Conservation (phyloP, 2,113 vertebrate species). For the Tachuris rubrigastra region DNA sequence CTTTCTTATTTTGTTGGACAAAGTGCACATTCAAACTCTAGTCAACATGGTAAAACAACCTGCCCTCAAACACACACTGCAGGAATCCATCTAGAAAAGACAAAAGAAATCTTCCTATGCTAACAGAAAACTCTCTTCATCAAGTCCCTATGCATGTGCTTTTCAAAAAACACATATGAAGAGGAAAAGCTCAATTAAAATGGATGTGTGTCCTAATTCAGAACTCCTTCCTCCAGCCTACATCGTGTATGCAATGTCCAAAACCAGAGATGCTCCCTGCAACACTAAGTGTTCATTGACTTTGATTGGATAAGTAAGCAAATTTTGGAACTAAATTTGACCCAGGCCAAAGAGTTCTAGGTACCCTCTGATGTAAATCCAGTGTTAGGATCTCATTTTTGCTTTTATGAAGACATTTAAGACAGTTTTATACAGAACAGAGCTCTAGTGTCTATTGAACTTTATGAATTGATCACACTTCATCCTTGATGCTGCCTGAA, state of each 20-base stretch:
- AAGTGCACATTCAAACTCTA: neutral
- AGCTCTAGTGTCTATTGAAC: neutral
- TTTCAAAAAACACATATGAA: neutral
- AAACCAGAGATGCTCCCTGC: neutral
- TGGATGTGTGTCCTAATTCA: neutral
- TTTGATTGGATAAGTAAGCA: neutral
- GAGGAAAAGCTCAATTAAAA: neutral
- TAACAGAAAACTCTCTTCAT: neutral
- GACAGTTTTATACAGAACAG: neutral
- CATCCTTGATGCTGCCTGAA: neutral
- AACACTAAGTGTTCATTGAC: neutral
- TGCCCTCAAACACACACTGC: neutral
- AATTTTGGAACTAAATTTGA: neutral
- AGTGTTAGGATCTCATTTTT: neutral
- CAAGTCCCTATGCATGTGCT: neutral
- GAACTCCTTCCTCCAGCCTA: neutral
- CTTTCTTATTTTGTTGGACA: neutral
- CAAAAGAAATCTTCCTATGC: neutral
- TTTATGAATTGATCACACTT: neutral
- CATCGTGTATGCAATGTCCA: neutral
- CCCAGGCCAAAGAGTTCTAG: neutral
- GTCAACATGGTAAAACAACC: neutral
- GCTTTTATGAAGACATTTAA: neutral
- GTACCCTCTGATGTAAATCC: neutral
- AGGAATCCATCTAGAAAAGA: neutral